Evolutionary conservation across 37 sponge, comb jelly and placozoan genomes (phyloP).

Genomic region (Eunapius fragilis): DNA sequence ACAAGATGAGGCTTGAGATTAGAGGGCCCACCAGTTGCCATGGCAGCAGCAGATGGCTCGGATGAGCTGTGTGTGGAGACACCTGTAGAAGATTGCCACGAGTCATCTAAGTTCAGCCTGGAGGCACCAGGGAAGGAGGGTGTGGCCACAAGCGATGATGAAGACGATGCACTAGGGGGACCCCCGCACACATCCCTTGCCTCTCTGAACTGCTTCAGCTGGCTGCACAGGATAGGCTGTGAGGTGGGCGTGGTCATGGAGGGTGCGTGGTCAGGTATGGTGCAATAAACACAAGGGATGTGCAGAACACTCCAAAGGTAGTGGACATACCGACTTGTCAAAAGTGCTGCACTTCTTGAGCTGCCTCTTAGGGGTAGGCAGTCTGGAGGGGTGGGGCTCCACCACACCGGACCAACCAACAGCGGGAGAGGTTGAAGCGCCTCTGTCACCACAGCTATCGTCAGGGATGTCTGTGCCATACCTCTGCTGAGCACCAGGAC

Average conservation of each 20-base stretch:
- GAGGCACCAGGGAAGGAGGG: background rate
- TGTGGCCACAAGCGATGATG: background rate
- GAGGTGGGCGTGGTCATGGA: no score
- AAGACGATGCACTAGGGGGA: background rate
- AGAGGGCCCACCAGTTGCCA: background rate
- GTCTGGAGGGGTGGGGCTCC: background rate
- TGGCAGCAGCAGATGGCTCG: background rate
- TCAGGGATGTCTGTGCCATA: background rate
- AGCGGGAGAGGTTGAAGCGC: no score
- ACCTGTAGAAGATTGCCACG: background rate
- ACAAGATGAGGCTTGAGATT: background rate
- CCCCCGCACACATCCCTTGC: background rate
- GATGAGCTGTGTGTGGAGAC: background rate
- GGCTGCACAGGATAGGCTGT: background rate
- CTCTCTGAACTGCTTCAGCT: background rate
- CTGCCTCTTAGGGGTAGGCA: background rate
- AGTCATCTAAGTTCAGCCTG: background rate
- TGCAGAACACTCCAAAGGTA: no score
- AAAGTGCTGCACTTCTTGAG: background rate
- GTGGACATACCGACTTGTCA: background rate
- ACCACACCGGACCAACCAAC: no score
- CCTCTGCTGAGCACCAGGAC: background rate
- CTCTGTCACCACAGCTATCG: no score
- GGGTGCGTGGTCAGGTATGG: no score
- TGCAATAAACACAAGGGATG: no score